phyloP scores from a whole-genome alignment of 2,113 vertebrate genomes.

The Haemorhous mexicanus region DNA sequence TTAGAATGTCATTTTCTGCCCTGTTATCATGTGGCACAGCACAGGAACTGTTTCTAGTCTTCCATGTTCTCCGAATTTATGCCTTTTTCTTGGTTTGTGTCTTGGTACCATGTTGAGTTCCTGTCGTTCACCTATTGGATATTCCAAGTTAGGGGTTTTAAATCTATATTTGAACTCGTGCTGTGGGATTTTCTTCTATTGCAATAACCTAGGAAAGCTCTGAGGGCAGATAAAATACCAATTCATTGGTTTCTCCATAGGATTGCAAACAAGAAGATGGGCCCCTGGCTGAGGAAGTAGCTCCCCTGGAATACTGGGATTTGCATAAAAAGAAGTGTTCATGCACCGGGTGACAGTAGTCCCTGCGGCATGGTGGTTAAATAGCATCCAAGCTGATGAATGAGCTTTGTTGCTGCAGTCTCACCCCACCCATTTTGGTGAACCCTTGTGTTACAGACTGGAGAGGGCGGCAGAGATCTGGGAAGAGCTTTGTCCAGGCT shows the following conservation, averaged over 20 bases:
- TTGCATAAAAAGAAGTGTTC: not conserved
- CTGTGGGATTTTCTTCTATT: not conserved
- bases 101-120: not conserved
- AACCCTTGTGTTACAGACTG: not conserved
- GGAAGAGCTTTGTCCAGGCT: not conserved
- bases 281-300: not conserved
- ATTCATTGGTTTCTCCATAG: not conserved
- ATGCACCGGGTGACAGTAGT: rapidly evolving
- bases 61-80: not conserved
- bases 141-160: not conserved
- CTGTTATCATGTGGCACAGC: not conserved
- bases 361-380: not conserved
- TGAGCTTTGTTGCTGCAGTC: not conserved
- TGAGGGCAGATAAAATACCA: not conserved
- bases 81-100: not conserved
- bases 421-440: not conserved
- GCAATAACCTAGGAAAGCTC: not conserved
- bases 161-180: not conserved
- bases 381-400: not conserved
- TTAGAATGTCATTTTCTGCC: not conserved
- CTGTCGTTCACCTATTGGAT: not conserved
- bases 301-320: not conserved
- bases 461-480: not conserved
- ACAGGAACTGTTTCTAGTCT: not conserved
- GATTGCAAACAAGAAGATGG: not conserved